Conservation (phyloP, 2,888 invertebrate genomes). For the Spodoptera exigua region DNA sequence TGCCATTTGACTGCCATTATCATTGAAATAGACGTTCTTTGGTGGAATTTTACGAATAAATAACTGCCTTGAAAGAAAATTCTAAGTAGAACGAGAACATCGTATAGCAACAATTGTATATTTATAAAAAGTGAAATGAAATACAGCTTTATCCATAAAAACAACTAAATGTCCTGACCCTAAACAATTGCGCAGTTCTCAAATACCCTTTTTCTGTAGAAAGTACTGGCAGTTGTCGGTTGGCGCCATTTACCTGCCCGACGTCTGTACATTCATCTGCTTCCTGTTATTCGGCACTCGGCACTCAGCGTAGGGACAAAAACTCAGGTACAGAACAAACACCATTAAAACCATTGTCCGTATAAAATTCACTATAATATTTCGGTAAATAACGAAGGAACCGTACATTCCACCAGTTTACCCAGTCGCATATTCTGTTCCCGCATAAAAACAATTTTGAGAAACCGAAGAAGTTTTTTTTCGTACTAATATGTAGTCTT, state of each 20-base stretch:
- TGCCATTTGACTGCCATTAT: slow-evolving; percentile 44
- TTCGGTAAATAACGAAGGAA: slow-evolving; percentile 64
- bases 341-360: slow-evolving; percentile 59
- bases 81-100: no score
- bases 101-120: background rate
- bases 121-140: slow-evolving; percentile 13
- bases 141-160: background rate
- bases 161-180: slow-evolving; percentile 25
- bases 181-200: slow-evolving; percentile 55
- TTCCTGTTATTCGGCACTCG: slow-evolving; percentile 65
- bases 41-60: background rate
- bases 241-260: slow-evolving; percentile 65
- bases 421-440: slow-evolving; percentile 11
- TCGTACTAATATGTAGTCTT: background rate
- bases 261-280: slow-evolving; percentile 62
- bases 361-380: slow-evolving; percentile 60
- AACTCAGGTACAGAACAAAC: slow-evolving; percentile 69
- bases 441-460: slow-evolving; percentile 1
- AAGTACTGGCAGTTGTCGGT: slow-evolving; percentile 44
- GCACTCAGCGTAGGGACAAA: slow-evolving; percentile 57
- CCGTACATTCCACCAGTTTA: slow-evolving; percentile 33
- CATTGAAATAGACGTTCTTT: slow-evolving; percentile 17
- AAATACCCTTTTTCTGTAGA: slow-evolving; percentile 57
- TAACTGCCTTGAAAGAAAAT: no score
- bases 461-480: slow-evolving; percentile 4